A percentile compares a stretch with the other conserved stretches of the same genome.
Evolutionary conservation across 2,797 vertebrate genomes (phyloP).

Genomic region (Micromesistius poutassou): DNA sequence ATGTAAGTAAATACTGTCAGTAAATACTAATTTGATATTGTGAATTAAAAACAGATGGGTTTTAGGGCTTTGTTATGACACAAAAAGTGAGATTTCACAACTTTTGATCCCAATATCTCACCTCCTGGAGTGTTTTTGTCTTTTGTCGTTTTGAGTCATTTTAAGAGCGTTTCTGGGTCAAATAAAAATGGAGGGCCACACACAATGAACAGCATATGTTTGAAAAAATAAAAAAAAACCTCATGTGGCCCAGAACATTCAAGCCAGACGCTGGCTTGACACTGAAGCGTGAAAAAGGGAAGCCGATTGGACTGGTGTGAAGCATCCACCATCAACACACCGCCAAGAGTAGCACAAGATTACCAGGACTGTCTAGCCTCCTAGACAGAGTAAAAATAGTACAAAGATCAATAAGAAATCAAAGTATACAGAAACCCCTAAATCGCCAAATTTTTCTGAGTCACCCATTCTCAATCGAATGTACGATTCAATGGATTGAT

Average conservation of each 20-base stretch:
- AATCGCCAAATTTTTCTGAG: not conserved
- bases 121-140: not conserved
- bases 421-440: too few relatives aligned
- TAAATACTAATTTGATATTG: too few relatives aligned
- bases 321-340: not conserved
- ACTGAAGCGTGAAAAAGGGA: not conserved
- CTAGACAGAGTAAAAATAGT: too few relatives aligned
- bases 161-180: not conserved
- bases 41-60: too few relatives aligned
- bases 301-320: not conserved
- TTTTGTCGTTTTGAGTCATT: not conserved
- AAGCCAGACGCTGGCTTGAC: not conserved
- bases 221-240: too few relatives aligned
- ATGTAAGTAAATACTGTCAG: too few relatives aligned
- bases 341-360: not conserved
- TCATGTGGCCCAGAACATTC: too few relatives aligned
- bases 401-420: not conserved
- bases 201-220: not conserved
- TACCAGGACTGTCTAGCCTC: not conserved
- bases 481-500: not conserved
- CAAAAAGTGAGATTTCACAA: too few relatives aligned
- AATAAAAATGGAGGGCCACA: not conserved
- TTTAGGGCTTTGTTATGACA: too few relatives aligned
- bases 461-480: not conserved
- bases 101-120: too few relatives aligned